These are phyloP conservation scores for Streblospio benedicti DNA, from an alignment of 1,140 invertebrate species.

Conservation along the genomic window DNA sequence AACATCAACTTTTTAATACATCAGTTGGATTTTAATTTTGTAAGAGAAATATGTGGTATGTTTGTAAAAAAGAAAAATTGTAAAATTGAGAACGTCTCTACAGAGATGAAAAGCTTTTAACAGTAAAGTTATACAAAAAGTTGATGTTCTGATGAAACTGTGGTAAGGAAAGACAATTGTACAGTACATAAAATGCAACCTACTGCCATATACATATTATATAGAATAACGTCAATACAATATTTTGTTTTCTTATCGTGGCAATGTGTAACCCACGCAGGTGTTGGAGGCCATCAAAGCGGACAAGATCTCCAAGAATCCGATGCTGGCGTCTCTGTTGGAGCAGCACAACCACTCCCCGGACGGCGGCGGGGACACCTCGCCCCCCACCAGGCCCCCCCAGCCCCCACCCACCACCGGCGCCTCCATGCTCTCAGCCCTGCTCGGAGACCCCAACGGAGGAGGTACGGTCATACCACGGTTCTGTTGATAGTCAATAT, in stretches of 20 bases:
- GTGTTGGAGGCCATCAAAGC: slow-evolving; percentile 4
- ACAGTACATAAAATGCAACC: no score
- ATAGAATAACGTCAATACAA: no score
- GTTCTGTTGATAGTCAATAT: neutral
- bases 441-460: slow-evolving; percentile 2
- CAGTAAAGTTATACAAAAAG: no score
- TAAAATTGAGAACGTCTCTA: no score
- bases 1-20: no score
- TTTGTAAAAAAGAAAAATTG: no score
- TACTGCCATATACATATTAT: no score
- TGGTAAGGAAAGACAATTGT: no score
- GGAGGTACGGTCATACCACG: neutral
- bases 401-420: neutral
- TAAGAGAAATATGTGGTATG: no score
- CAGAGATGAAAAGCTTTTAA: no score
- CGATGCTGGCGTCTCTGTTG: slow-evolving; percentile 36
- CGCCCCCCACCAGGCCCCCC: neutral
- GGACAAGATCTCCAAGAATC: slow-evolving; percentile 31
- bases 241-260: neutral
- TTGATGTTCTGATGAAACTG: no score
- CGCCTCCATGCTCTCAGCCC: slow-evolving; percentile 8
- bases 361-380: neutral
- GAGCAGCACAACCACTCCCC: slow-evolving; percentile 24
- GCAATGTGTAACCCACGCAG: neutral
- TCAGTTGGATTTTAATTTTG: no score